These are phyloP conservation scores for Crambe crambe DNA, from an alignment of 37 sponge, comb jelly and placozoan species.

Conservation along the genomic window DNA sequence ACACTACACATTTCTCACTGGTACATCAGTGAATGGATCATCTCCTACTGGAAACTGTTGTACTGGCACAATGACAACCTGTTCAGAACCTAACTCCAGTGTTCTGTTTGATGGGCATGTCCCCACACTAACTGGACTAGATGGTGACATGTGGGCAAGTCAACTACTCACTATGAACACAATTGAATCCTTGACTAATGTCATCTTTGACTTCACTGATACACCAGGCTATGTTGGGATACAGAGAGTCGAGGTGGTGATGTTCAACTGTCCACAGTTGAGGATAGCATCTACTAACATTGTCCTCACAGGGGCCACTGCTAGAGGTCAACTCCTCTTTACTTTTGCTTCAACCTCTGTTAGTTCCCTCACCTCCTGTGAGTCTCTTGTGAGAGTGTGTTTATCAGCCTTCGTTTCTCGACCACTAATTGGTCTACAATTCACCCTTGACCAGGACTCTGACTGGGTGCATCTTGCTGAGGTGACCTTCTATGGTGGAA, in stretches of 20 bases:
- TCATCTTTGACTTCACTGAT: neutral
- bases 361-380: no score
- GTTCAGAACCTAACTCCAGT: neutral
- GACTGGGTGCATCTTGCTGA: neutral
- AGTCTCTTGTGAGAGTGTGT: no score
- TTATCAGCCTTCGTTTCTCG: no score
- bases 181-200: neutral
- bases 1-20: neutral
- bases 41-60: neutral
- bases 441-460: no score
- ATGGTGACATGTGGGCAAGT: neutral
- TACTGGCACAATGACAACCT: neutral
- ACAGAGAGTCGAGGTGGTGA: no score
- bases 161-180: neutral
- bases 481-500: neutral
- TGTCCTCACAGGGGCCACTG: no score
- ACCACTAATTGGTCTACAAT: no score
- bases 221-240: no score
- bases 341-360: no score
- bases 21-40: neutral
- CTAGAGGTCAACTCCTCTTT: no score
- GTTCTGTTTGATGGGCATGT: neutral
- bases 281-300: no score
- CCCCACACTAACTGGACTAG: neutral
- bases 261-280: no score